Base-by-base conservation (phyloP, 2,888 invertebrate genomes). In the Argynnis bischoffii region DNA sequence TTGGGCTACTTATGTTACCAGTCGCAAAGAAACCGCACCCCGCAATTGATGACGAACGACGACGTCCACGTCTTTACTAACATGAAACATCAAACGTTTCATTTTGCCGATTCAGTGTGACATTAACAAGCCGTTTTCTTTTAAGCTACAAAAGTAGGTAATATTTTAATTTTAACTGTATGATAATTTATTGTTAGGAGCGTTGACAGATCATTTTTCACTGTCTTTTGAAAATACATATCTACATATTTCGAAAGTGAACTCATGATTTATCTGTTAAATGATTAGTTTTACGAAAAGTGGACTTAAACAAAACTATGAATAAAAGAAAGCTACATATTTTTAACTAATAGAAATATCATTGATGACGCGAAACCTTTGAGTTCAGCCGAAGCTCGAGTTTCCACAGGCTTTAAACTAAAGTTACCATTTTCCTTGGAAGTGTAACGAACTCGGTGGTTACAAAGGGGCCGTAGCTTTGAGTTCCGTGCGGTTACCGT, bases 1-100 rank as follows among this genome's bases (percentile, higher is more conserved):
- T 86, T 88, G 89, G 73, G 81, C 85, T 86, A 90, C 90, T 90
- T 89, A 85, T 76, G 80, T 87, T 86, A 84, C 85, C 79, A 80
- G 76, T 81, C 76, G 78, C 81, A 80, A 83, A 80, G 83, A 84
- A 86, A 89, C 89, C 87, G 81, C 89, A 83, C 83, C 84, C 83
- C 81, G 82, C 78, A 81, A 80, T 82, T 83, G 83, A 82, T 80
- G 75, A 80, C 81, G 83, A 85, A 87, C 84, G 85, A 79, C 67
- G 85, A 84, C 83, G 78, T 83, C 85, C 81, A 81, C 82, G 82
- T 81, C 82, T 84, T 81, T 81, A 82, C 81, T 83, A 81, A 85
- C 87, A 77, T 85, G 15, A 4, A 26, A 47, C 87, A 77, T 85
- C 21, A 4, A 26, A 47, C 8, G 21, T 1, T n/a, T 47, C 47